Base-by-base conservation (phyloP, 2,797 vertebrate genomes). In the Eulemur mongoz region DNA sequence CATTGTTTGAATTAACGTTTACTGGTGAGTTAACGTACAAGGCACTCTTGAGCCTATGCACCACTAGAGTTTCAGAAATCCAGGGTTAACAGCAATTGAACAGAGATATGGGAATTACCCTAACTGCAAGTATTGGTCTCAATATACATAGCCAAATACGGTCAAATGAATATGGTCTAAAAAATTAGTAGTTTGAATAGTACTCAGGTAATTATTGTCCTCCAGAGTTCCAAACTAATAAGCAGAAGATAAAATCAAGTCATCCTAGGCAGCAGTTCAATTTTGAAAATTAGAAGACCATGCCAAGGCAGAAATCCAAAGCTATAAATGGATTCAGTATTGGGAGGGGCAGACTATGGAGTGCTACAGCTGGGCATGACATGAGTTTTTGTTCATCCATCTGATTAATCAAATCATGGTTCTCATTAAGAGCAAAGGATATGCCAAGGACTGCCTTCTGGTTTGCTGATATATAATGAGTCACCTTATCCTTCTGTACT, bases 241-340 rank as follows among this genome's bases (percentile, higher is more conserved):
- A 96, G 92, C 1, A 85, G 50, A 92, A 84, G 76, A 96, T 52
- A 91, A 90, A 94, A 96, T 92, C 92, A 94, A 94, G 87, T 40
- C 87, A 90, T 94, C 50, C 67, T 81, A 92, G 95, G 92, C 96
- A 96, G 72, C n/a, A 85, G 95, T 93, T 96, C 95, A 95, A 96
- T 91, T 96, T 83, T 95, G 61, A 94, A 94, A 96, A 91, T 81
- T 88, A 61, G 43, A 69, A 91, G 48, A 93, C 69, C 54, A 85
- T 30, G 93, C 73, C 95, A 96, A 96, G 94, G 95, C 94, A 96
- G 52, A 89, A 69, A 27, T 91, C 96, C 92, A 93, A 35, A 4
- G 67, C 72, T 93, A 78, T 94, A 94, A 94, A 94, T 72, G 67
- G 50, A 88, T 78, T 96, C 61, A 52, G 18, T 23, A 76, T 18